Conservation (phyloP, 2,888 invertebrate species). For the Capitulum mitella region DNA sequence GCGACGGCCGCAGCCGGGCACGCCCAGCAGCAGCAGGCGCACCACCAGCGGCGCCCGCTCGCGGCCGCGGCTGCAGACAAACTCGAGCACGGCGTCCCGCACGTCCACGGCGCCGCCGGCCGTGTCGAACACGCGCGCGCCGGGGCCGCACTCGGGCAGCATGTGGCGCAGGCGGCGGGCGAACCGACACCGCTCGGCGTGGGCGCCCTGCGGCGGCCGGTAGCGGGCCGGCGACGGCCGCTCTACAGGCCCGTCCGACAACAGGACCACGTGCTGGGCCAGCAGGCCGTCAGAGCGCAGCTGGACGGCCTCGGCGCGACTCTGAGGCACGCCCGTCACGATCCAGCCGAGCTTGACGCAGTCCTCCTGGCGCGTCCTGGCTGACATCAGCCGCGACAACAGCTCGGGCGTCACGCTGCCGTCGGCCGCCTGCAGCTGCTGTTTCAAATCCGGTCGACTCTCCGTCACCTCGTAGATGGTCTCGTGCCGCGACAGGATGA, state of each 20-base stretch:
- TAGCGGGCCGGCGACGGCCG: background rate
- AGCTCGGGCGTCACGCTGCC: background rate
- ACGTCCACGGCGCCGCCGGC: background rate
- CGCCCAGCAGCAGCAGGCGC: background rate
- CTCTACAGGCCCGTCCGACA: background rate
- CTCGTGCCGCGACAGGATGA: background rate
- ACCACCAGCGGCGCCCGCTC: background rate
- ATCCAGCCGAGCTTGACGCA: background rate
- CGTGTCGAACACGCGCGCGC: background rate
- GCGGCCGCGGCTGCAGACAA: constrained; percentile 2
- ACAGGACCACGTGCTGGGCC: background rate
- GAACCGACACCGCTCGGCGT: background rate
- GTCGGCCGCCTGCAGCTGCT: background rate
- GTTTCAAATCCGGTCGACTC: background rate
- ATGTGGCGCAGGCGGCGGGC: background rate
- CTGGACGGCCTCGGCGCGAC: background rate
- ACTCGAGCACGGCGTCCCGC: background rate
- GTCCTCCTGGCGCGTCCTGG: background rate
- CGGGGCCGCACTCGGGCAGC: background rate
- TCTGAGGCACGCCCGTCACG: background rate
- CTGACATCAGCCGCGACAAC: background rate
- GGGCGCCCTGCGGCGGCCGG: background rate
- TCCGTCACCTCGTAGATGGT: background rate
- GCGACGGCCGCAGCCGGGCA: background rate
- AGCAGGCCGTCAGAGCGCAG: background rate